Percentiles rank a stretch among this genome's conserved stretches.
phyloP scores from a whole-genome alignment of 1,140 invertebrate genomes.

The Listronotus oregonensis region DNA sequence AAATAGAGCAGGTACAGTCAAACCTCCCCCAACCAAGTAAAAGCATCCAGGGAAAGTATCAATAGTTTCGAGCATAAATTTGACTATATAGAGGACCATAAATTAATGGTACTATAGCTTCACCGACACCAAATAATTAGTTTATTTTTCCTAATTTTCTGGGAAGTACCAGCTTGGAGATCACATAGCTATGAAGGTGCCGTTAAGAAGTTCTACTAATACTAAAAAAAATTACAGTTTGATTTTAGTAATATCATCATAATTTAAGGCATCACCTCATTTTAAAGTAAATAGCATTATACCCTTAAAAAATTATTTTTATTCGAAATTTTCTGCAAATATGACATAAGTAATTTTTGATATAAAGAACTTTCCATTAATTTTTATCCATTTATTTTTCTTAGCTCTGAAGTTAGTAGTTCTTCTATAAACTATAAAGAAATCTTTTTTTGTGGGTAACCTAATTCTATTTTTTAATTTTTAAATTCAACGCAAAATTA shows the following conservation, averaged over 20 bases:
- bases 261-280: too few species aligned
- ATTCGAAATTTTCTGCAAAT: too few species aligned
- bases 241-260: too few species aligned
- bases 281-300: too few species aligned
- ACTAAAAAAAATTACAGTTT: conserved; percentile 56
- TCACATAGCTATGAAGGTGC: conserved; percentile 78
- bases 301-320: too few species aligned
- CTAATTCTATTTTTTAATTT: too few species aligned
- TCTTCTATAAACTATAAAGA: too few species aligned
- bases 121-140: conserved; percentile 78
- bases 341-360: too few species aligned
- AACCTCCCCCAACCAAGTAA: conserved; percentile 73
- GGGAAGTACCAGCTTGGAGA: conserved; percentile 74
- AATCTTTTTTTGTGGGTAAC: too few species aligned
- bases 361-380: not conserved
- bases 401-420: too few species aligned
- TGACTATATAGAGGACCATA: conserved; percentile 80
- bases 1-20: conserved; percentile 74
- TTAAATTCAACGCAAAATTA: too few species aligned
- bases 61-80: conserved; percentile 72
- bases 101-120: conserved; percentile 77
- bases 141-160: conserved; percentile 79
- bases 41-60: conserved; percentile 76
- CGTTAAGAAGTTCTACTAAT: conserved; percentile 75
- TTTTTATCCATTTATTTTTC: too few species aligned